phyloP scores from a whole-genome alignment of 2,113 vertebrate species.

The Cyprinodon variegatus region DNA sequence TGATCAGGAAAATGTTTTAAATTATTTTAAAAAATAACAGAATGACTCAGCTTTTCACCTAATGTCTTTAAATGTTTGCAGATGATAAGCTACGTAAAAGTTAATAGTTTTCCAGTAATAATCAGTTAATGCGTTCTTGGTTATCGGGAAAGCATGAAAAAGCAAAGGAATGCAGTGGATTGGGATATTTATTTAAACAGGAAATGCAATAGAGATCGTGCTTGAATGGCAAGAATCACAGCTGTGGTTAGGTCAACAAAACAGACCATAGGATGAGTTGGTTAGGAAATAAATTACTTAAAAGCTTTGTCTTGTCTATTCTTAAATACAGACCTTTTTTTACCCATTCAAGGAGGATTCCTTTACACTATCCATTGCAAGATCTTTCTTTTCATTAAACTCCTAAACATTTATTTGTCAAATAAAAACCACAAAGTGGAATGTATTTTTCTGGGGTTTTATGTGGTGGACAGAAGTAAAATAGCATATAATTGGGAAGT shows the following conservation, averaged over 20 bases:
- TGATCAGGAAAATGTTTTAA: slow-evolving; percentile 45
- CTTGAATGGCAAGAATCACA: slow-evolving; percentile 7
- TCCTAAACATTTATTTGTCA: background rate
- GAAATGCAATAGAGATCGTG: slow-evolving; percentile 10
- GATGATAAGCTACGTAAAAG: slow-evolving; percentile 29
- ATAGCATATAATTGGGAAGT: background rate
- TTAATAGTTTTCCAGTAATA: slow-evolving; percentile 41
- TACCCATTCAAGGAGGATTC: background rate
- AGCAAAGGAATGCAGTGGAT: slow-evolving; percentile 40
- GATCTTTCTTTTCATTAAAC: background rate
- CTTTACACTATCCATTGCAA: background rate
- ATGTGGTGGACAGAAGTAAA: background rate
- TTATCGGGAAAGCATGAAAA: slow-evolving; percentile 28
- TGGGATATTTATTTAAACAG: slow-evolving; percentile 39
- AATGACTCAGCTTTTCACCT: slow-evolving; percentile 1
- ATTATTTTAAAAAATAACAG: background rate
- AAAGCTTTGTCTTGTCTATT: background rate
- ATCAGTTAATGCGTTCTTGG: slow-evolving; percentile 25
- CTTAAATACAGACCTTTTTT: background rate
- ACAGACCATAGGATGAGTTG: slow-evolving; percentile 8
- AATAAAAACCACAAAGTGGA: no score
- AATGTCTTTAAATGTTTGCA: slow-evolving; percentile 52
- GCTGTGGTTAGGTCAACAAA: slow-evolving; percentile 12
- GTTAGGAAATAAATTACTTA: slow-evolving; percentile 7
- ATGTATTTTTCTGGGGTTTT: background rate